Evolutionary conservation across 2,888 invertebrate species (phyloP), one percentile per base, ranked within the genome.

Genomic region (Protodeltote pygarga): DNA sequence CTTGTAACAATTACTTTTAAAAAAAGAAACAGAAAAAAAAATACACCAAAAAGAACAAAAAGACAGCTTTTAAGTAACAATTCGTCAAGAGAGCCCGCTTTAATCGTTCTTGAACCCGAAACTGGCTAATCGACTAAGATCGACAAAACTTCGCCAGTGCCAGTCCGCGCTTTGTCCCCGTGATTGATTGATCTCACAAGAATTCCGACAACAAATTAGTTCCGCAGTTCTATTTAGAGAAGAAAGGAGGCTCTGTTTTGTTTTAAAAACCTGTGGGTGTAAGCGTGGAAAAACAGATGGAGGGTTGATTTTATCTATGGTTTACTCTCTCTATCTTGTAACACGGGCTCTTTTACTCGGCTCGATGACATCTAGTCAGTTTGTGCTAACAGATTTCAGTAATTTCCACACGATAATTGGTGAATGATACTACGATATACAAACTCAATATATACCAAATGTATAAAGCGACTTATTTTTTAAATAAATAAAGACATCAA

Each of bases 181-280:
- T 80, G 81, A 81, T 79, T 80, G 81, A 81, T 81, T 71, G 75
- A 66, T 65, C 68, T 61, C 39, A 28, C 61, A 61, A 65, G 63
- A 63, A 62, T 65, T 50, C 32, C 47, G 63, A 63, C 68, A 68
- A 73, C 71, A 76, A 73, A 73, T 75, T 77, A 73, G 48, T 54
- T 63, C 51, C 28, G 24, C 21, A 64, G 60, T 32, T 25, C 46
- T 34, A 52, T 45, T 53, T 38, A 52, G 13, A 51, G 41, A 48
- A 31, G 34, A 20, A 1, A 29, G 40, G 41, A 45, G 38, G 19
- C 29, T 33, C n/a, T 17, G 14, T 14, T 23, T 8, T 20, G 19
- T 42, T 28, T n/a, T 42, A 27, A 11, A n/a, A 23, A 9, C 27
- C 35, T 6, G 5, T 13, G 10, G 10, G n/a, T 10, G n/a, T 19